These are phyloP conservation scores for Carassius auratus DNA, from an alignment of 2,113 vertebrate species.

Conservation along the genomic window DNA sequence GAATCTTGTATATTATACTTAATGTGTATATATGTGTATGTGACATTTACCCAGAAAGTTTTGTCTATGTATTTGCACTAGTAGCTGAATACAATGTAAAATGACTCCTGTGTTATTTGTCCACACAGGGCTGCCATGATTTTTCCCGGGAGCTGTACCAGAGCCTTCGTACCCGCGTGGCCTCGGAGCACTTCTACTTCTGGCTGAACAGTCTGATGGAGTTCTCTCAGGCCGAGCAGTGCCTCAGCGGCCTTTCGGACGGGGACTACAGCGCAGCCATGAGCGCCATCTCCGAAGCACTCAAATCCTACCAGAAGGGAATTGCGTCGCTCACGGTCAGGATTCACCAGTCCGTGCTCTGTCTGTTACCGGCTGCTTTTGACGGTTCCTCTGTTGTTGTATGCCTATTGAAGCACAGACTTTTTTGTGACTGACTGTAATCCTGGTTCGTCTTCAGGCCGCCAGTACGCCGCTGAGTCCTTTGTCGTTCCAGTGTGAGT, in stretches of 20 bases:
- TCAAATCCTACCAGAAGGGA: conserved; percentile 96
- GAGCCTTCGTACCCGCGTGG: conserved; percentile 92
- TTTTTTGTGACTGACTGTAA: neutral
- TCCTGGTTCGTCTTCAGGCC: conserved; percentile 75
- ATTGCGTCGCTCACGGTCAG: conserved; percentile 95
- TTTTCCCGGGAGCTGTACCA: conserved; percentile 95
- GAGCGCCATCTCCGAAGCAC: conserved; percentile 89
- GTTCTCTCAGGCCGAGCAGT: conserved; percentile 94
- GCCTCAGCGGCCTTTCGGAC: conserved; percentile 85
- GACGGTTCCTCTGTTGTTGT: neutral
- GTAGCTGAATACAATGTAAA: neutral
- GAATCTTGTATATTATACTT: neutral
- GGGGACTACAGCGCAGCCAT: conserved; percentile 87
- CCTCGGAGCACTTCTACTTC: conserved; percentile 98
- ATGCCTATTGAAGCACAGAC: neutral
- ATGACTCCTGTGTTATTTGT: neutral
- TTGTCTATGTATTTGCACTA: neutral
- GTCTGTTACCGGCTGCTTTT: neutral
- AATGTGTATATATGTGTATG: too few relatives aligned
- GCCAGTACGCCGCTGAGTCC: conserved; percentile 96
- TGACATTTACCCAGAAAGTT: neutral
- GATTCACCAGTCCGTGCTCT: conserved; percentile 6
- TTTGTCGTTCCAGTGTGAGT: conserved; percentile 95
- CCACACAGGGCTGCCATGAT: conserved; percentile 89
- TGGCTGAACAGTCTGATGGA: conserved; percentile 98